Percentiles rank a stretch among this genome's conserved stretches.
Evolutionary conservation across 2,888 invertebrate species (phyloP).

Genomic region (Drosophila colorata): DNA sequence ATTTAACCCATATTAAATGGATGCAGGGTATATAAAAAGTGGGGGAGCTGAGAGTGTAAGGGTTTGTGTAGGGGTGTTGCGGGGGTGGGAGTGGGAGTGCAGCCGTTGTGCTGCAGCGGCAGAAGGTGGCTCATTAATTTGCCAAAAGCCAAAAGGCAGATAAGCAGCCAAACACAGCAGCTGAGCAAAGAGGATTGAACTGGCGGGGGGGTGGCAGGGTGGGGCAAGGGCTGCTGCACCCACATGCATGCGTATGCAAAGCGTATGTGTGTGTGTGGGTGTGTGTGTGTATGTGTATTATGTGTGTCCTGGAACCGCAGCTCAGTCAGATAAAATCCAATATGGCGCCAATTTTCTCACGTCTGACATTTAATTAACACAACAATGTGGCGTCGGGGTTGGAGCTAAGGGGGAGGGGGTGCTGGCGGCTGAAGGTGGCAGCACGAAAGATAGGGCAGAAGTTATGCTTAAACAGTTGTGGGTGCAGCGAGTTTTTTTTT

Average conservation of each 20-base stretch:
- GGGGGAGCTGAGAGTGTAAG: not conserved
- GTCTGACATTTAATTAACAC: slow-evolving; percentile 83
- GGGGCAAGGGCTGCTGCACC: slow-evolving; percentile 22
- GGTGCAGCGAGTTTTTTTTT: slow-evolving; percentile 3
- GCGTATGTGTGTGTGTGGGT: not conserved
- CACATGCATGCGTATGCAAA: slow-evolving; percentile 61
- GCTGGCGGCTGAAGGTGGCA: not conserved
- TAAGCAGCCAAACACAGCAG: slow-evolving; percentile 64
- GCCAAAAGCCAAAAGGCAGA: slow-evolving; percentile 81
- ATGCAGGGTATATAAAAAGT: not conserved
- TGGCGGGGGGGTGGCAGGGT: not conserved
- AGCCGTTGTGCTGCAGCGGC: slow-evolving; percentile 22
- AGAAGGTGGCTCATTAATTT: slow-evolving; percentile 79
- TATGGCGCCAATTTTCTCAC: slow-evolving; percentile 83
- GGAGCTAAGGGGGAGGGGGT: not conserved
- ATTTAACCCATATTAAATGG: not conserved
- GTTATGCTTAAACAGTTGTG: slow-evolving; percentile 24
- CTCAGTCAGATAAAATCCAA: slow-evolving; percentile 78
- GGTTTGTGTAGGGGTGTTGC: not conserved
- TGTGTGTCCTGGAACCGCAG: slow-evolving; percentile 38
- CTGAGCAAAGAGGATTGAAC: slow-evolving; percentile 55
- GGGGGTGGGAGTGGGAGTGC: slow-evolving; percentile 10
- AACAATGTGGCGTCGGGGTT: slow-evolving; percentile 64
- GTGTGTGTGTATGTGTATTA: slow-evolving; percentile 1
- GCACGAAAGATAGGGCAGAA: not conserved